These are phyloP conservation scores for Drosophila austrosaltans DNA, from an alignment of 2,888 invertebrate species.

Conservation along the genomic window DNA sequence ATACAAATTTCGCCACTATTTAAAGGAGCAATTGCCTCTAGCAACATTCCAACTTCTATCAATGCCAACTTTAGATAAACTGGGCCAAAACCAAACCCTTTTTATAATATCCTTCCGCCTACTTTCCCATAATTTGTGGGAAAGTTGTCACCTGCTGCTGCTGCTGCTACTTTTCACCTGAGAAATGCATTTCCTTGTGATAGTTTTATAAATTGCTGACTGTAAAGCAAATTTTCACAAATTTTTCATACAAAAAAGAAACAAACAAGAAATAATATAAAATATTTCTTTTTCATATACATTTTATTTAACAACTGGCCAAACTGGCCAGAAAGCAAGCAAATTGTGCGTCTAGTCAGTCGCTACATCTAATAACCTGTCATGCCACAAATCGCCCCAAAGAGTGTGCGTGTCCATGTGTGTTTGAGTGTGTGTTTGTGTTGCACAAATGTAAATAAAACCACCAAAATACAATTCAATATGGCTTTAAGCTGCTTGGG, in stretches of 20 bases:
- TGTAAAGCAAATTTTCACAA: constrained; percentile 33
- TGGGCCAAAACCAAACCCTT: constrained; percentile 14
- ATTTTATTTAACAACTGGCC: constrained; percentile 60
- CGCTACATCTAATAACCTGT: constrained; percentile 81
- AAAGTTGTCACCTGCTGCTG: constrained; percentile 55
- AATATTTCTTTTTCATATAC: constrained; percentile 57
- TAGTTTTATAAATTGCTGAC: constrained; percentile 43
- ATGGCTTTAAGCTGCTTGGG: constrained; percentile 34
- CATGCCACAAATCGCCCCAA: constrained; percentile 75
- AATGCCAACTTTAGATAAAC: too few relatives aligned
- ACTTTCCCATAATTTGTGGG: constrained; percentile 39
- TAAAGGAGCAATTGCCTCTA: not conserved
- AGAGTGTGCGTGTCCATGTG: constrained; percentile 28
- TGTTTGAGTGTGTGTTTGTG: constrained; percentile 32
- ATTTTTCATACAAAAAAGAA: constrained; percentile 49
- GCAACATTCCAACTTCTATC: too few relatives aligned
- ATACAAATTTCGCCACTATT: constrained; percentile 69
- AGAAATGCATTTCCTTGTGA: constrained; percentile 25
- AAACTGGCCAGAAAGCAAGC: constrained; percentile 60
- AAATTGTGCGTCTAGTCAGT: constrained; percentile 68
- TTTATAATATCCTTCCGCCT: not conserved
- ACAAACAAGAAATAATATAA: constrained; percentile 36
- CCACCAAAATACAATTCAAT: constrained; percentile 68
- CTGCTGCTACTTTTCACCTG: constrained; percentile 37
- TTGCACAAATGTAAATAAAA: constrained; percentile 69